Evolutionary conservation across 2,113 vertebrate species (phyloP).

Genomic region (Tonatia bakeri): DNA sequence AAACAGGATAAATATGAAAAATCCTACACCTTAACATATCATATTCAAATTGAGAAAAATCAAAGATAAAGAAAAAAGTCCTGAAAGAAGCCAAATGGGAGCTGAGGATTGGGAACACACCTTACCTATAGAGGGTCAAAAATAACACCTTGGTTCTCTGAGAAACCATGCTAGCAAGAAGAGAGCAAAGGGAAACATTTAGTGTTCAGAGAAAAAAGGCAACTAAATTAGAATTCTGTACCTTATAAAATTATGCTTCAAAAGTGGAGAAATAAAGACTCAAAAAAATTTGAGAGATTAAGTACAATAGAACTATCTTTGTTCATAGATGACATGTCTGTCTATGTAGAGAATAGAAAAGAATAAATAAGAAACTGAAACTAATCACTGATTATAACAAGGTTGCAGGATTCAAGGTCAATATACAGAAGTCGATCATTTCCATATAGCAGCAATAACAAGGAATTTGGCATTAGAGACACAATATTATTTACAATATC

Average conservation of each 20-base stretch:
- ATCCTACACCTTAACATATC: neutral
- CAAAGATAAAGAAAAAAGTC: neutral
- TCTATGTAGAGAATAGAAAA: neutral
- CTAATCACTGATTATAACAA: neutral
- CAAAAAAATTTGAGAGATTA: neutral
- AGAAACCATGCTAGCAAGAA: neutral
- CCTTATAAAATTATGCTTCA: neutral
- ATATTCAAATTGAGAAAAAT: neutral
- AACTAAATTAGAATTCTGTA: neutral
- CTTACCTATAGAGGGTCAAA: neutral
- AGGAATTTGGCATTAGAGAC: neutral
- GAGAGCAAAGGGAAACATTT: neutral
- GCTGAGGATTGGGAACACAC: neutral
- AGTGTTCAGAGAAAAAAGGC: neutral
- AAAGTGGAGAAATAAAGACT: neutral
- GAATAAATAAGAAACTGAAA: neutral
- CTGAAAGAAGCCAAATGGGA: neutral
- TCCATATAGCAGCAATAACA: neutral
- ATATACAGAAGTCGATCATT: neutral
- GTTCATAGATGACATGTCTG: neutral
- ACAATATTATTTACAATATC: neutral
- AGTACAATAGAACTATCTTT: neutral
- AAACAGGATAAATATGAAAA: neutral
- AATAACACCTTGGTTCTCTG: neutral
- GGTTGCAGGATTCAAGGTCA: neutral